Percentiles rank a stretch among this genome's conserved stretches.
Conservation (phyloP, 2,888 invertebrate species). For the Aquatica leii region DNA sequence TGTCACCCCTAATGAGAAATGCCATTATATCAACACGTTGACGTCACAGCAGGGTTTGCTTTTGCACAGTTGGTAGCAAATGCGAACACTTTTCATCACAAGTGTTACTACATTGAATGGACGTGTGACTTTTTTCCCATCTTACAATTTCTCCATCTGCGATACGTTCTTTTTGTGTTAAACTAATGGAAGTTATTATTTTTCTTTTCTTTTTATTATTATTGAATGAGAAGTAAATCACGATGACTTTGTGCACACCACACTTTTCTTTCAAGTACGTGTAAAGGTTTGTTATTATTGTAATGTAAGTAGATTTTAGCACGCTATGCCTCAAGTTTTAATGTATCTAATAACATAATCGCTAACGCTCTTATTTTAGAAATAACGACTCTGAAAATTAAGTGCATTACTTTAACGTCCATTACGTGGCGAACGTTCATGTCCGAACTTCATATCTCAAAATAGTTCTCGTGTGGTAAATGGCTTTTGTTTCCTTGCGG, state of each 20-base stretch:
- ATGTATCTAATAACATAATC: constrained; percentile 25
- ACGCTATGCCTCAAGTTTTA: background rate
- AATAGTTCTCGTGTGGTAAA: constrained; percentile 47
- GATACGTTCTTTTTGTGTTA: constrained; percentile 15
- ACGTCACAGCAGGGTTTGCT: constrained; percentile 42
- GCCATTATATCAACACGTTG: constrained; percentile 44
- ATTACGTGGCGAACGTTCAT: constrained; percentile 42
- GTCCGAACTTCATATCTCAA: constrained; percentile 45
- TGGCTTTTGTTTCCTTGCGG: constrained; percentile 49
- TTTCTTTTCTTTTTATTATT: background rate
- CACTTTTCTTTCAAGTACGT: background rate
- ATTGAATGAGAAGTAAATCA: constrained; percentile 4
- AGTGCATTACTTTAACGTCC: constrained; percentile 33
- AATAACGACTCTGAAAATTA: constrained; percentile 35
- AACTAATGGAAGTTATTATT: constrained; percentile 1
- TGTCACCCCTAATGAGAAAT: constrained; percentile 45
- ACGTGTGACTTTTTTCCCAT: constrained; percentile 46
- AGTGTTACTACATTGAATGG: constrained; percentile 41
- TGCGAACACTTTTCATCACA: constrained; percentile 46
- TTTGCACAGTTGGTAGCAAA: constrained; percentile 47
- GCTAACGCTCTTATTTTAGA: constrained; percentile 18
- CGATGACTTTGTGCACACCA: too few species aligned
- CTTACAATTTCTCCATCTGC: constrained; percentile 45
- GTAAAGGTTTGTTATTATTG: background rate
- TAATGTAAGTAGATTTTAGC: background rate